phyloP scores from a whole-genome alignment of 2,888 invertebrate species.

The Acrobasis repandana region DNA sequence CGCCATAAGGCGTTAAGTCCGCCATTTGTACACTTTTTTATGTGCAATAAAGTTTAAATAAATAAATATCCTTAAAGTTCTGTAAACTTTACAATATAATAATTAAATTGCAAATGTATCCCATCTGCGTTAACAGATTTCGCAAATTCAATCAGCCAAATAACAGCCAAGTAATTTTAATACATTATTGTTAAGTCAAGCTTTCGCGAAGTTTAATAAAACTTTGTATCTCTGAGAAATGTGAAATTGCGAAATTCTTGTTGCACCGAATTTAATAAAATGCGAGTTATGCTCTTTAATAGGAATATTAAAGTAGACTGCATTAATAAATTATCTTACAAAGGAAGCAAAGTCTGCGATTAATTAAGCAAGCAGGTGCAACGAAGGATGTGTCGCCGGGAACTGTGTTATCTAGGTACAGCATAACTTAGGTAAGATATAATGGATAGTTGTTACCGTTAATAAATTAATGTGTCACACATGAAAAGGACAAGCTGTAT shows the following conservation, averaged over 20 bases:
- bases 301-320: constrained; percentile 29
- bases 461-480: no score
- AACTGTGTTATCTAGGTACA: constrained; percentile 24
- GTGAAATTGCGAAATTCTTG: constrained; percentile 11
- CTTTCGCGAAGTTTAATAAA: constrained; percentile 17
- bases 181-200: constrained; percentile 19
- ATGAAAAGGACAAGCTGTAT: no score
- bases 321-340: constrained; percentile 44
- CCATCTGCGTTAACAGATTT: constrained; percentile 7
- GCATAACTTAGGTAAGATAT: constrained; percentile 23
- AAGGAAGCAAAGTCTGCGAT: constrained; percentile 46
- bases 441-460: constrained; percentile 11
- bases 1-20: no score
- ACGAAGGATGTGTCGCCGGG: constrained; percentile 37
- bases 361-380: constrained; percentile 59
- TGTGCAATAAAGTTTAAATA: no score
- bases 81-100: neutral
- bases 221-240: constrained; percentile 13
- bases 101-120: neutral
- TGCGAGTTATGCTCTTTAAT: constrained; percentile 15
- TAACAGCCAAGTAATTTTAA: constrained; percentile 13
- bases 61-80: constrained; percentile 9
- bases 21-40: no score
- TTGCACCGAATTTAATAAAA: constrained; percentile 23
- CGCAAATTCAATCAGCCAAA: constrained; percentile 12